Evolutionary conservation across 2,797 vertebrate species (phyloP).

Genomic region (Smutsia temminckii): DNA sequence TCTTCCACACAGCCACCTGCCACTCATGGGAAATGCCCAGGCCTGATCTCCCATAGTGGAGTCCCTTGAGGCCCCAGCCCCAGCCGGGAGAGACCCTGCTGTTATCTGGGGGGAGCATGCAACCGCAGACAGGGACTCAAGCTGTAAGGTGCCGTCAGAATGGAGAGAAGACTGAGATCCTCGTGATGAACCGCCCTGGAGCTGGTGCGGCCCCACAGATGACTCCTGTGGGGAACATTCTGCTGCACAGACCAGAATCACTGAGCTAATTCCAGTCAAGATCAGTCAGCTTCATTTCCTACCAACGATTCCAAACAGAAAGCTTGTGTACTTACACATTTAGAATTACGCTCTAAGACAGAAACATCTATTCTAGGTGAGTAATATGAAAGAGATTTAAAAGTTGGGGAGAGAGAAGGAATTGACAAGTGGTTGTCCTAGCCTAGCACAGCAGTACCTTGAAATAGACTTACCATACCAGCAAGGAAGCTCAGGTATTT

Average conservation of each 20-base stretch:
- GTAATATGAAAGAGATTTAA: constrained; percentile 53
- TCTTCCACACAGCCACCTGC: background rate
- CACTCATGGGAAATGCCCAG: background rate
- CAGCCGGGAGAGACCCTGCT: background rate
- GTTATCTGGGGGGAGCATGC: fast-evolving
- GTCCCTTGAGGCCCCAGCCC: background rate
- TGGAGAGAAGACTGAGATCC: background rate
- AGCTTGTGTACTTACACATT: background rate
- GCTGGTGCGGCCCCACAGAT: fast-evolving
- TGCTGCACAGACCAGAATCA: background rate
- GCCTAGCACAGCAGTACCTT: background rate
- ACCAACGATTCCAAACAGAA: background rate
- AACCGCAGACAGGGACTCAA: background rate
- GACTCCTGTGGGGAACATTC: background rate
- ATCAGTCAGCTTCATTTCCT: constrained; percentile 41
- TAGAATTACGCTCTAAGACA: background rate
- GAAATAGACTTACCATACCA: background rate
- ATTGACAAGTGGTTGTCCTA: background rate
- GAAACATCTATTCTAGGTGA: background rate
- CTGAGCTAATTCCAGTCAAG: background rate
- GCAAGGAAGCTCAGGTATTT: background rate
- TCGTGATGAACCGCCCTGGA: background rate
- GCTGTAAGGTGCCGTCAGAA: background rate
- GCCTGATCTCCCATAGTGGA: fast-evolving
- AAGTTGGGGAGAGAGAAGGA: background rate